Percentiles rank a stretch among this genome's conserved stretches.
These are phyloP conservation scores for Morelia viridis DNA, from an alignment of 2,797 vertebrate species.

Conservation along the genomic window DNA sequence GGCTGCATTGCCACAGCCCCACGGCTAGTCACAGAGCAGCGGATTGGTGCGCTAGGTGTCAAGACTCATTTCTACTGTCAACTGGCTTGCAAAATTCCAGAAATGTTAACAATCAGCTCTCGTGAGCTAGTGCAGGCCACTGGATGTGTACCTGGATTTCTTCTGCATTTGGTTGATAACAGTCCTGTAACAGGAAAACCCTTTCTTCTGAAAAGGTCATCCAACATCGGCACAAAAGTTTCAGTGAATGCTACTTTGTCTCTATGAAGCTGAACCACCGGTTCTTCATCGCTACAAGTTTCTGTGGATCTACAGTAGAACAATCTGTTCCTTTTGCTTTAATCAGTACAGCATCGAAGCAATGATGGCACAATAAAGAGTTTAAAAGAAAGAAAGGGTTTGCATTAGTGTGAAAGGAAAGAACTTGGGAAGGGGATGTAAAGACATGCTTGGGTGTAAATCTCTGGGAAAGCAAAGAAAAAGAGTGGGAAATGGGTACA, in stretches of 20 bases:
- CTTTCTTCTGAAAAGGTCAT: neutral
- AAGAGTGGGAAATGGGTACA: neutral
- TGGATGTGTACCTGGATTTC: neutral
- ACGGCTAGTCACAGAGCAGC: neutral
- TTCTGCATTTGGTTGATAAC: neutral
- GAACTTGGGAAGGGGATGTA: neutral
- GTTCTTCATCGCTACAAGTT: neutral
- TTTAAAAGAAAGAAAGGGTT: neutral
- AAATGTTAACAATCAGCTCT: neutral
- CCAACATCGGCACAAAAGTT: neutral
- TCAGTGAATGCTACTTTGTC: neutral
- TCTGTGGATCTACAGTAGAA: neutral
- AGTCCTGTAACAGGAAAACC: neutral
- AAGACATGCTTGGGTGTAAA: neutral
- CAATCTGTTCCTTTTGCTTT: neutral
- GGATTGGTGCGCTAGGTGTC: neutral
- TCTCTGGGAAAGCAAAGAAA: neutral
- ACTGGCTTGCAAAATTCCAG: neutral
- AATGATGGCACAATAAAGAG: neutral
- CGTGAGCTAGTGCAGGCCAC: neutral
- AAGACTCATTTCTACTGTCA: neutral
- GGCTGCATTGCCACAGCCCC: neutral
- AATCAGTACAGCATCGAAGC: neutral
- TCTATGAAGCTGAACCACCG: neutral
- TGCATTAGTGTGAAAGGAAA: neutral